Base-by-base conservation (phyloP, 2,113 vertebrate species). In the Genyomyrus donnyi region DNA sequence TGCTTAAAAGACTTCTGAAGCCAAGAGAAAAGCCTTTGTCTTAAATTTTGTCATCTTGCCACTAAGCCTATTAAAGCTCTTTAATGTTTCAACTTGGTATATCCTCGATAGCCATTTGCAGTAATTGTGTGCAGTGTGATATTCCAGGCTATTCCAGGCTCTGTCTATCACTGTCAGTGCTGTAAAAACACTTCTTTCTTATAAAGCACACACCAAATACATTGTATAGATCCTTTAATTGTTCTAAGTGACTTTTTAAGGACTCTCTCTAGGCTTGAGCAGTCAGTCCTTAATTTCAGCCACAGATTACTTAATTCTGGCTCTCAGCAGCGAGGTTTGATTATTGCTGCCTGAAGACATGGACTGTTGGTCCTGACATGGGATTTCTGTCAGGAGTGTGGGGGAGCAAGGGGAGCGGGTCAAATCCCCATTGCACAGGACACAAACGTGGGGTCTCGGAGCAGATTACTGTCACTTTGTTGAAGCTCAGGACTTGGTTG, bases 11-110 rank as follows among this genome's bases (percentile, higher is more conserved):
- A 92, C 80, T 92, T 88, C 93, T 89, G 42, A 42, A 39, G 80
- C 15, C 90, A 91, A 94, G 90, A 90, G 85, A 91, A 89, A 93
- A 93, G 94, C 91, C 93, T 94, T 92, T 93, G 93, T 94, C 93
- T 85, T 91, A 42, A 80, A 92, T 90, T 56, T 85, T 90, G 91
- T 92, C 52, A 90, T 91, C 83, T 90, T 90, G 91, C 91, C 70
- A 15, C 70, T 10, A 90, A 90, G 21, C 50, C 87, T 89, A 86
- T 70, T 48, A 84, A 19, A 45, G 74, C 85, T 85, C 48, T 90
- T 90, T 87, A 91, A 93, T 89, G 88, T 35, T 27, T 80, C 31
- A 17, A 19, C 31, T 19, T 21, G 8, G 80, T 45, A 84, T 39
- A 91, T 90, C 77, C 62, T 91, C 84, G 89, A 48, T 87, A 89